Base-by-base conservation (phyloP, 2,797 vertebrate genomes). In the Notoglanidium macrostoma region DNA sequence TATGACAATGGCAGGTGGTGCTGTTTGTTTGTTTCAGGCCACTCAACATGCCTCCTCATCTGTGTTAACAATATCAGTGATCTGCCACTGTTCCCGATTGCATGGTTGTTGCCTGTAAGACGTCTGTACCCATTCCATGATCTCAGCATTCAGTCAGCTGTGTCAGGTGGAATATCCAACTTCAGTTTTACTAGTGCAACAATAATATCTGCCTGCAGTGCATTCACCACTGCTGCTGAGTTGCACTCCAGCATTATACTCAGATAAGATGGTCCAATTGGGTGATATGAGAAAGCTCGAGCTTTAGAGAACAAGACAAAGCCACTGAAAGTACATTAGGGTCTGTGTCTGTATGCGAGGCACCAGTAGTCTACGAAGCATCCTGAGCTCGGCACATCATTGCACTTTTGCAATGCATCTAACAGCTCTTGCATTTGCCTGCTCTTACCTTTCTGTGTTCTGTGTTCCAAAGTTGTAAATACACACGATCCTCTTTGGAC, bases 141-240 rank as follows among this genome's bases (percentile, higher is more conserved):
- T 32, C n/a, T 54, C 5, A 54, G 49, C 74, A 32, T 77, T 77
- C 49, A 77, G 49, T 23, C 19, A 54, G 46, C 49, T 23, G 14
- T 29, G 14, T 54, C 49, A 77, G n/a, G 15, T 77, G 49, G n/a
- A 78, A 78, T 55, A 26, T 19, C 23, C 6, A 57, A 6, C 19
- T 23, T 40, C 5, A 44, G 32, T 23, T 80, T 61, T 61, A 26
- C 44, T 44, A 49, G 11, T 5, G 23, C 44, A 74, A 23, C 26
- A 23, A 49, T 74, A 40, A 61, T 44, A 61, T 26, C 78, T 61
- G 78, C 11, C 32, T 80, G 35, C 21, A 61, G 54, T 59, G 32
- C 51, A 79, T 79, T 79, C 32, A 35, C 54, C 51, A 79, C 32
- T 79, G 77, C 77, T 79, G 10, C 77, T 57, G 55, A 79, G 77